A percentile compares a stretch with the other conserved stretches of the same genome.
These are phyloP conservation scores for Morinoia aosen DNA, from an alignment of 2,888 invertebrate species.

Conservation along the genomic window DNA sequence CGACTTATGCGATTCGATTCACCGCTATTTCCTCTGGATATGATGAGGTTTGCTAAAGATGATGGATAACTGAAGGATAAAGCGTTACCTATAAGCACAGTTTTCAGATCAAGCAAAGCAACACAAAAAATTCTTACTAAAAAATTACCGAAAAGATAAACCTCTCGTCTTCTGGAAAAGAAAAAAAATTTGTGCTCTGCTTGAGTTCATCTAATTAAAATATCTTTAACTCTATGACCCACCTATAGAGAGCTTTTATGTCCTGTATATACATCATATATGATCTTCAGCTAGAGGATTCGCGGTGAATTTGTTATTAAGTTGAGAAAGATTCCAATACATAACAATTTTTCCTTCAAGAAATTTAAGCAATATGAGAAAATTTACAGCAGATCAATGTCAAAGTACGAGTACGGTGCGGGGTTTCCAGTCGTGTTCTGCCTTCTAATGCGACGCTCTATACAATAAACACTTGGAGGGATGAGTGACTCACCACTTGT, in stretches of 20 bases:
- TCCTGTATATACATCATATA: background rate
- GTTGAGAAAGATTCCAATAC: background rate
- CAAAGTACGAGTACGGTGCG: background rate
- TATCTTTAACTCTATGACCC: background rate
- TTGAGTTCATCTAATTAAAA: background rate
- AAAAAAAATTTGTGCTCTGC: background rate
- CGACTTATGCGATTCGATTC: no score
- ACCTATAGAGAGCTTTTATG: background rate
- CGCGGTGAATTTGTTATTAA: background rate
- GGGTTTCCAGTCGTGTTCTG: background rate
- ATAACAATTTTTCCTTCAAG: background rate
- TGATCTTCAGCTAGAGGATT: background rate
- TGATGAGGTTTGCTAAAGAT: no score
- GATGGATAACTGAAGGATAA: no score
- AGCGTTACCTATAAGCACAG: no score
- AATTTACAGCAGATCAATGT: background rate
- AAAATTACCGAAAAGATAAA: no score
- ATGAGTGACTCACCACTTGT: background rate
- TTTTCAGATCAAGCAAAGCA: no score
- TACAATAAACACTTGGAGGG: background rate
- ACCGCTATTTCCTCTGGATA: no score
- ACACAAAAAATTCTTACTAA: no score
- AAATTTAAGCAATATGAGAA: background rate
- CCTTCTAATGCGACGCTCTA: background rate
- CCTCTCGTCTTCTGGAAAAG: no score